Conservation (phyloP, 2,888 invertebrate genomes). For the Athrips mouffetella region DNA sequence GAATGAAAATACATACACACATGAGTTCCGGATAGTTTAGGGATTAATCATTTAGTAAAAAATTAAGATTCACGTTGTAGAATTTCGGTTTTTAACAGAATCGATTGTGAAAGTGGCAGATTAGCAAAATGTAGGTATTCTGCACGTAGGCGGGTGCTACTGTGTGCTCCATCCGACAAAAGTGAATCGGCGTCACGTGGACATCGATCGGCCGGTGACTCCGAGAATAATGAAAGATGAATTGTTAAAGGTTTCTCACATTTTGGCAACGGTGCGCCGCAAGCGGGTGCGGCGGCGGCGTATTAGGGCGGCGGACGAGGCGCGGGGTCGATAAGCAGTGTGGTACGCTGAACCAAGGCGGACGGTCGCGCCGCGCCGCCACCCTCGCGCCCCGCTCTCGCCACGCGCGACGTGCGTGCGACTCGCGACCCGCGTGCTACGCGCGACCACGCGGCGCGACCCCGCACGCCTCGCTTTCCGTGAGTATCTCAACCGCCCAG, state of each 20-base stretch:
- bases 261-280: conserved; percentile 64
- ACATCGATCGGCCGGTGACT: conserved; percentile 44
- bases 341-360: conserved; percentile 41
- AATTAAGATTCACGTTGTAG: too few relatives aligned
- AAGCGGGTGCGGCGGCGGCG: conserved; percentile 52
- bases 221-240: conserved; percentile 59
- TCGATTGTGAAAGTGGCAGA: too few relatives aligned
- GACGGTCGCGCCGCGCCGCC: conserved; percentile 40
- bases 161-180: conserved; percentile 17
- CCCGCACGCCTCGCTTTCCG: conserved; percentile 15
- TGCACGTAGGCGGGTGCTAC: conserved; percentile 4
- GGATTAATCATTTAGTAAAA: too few relatives aligned
- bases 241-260: conserved; percentile 62
- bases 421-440: conserved; percentile 19
- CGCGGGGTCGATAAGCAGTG: conserved; percentile 72
- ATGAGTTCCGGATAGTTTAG: too few relatives aligned
- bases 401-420: conserved; percentile 34
- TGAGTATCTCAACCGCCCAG: background rate
- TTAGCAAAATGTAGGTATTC: too few relatives aligned
- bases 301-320: conserved; percentile 45
- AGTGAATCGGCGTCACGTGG: conserved; percentile 37
- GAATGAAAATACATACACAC: too few relatives aligned
- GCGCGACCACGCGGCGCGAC: conserved; percentile 22
- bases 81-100: too few relatives aligned
- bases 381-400: conserved; percentile 26